These are phyloP conservation scores for Galerucella pusilla DNA, from an alignment of 2,888 invertebrate genomes.

Conservation along the genomic window DNA sequence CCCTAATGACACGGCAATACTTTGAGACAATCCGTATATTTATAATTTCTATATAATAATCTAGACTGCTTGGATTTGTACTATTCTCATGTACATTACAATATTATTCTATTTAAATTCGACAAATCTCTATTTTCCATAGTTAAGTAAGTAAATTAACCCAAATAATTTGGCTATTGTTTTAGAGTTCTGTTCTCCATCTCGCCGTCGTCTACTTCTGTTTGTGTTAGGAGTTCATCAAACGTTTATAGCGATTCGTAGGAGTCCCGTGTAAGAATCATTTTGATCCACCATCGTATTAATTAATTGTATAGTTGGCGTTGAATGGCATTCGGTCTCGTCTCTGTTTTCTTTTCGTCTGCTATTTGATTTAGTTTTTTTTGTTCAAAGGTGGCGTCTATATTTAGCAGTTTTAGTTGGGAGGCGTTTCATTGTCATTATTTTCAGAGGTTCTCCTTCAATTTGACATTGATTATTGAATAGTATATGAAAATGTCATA, in stretches of 20 bases:
- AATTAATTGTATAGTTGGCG: slow-evolving; percentile 27
- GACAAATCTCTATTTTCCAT: too few species aligned
- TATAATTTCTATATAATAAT: too few species aligned
- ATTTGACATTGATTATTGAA: too few species aligned
- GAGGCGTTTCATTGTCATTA: too few species aligned
- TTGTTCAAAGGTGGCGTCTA: slow-evolving; percentile 7
- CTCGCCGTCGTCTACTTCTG: background rate
- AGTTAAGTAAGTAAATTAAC: too few species aligned
- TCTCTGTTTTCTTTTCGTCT: slow-evolving; percentile 17
- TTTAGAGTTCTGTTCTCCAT: background rate
- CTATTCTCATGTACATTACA: too few species aligned
- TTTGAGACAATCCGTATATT: too few species aligned
- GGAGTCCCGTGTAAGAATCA: slow-evolving; percentile 9
- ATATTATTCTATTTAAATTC: too few species aligned
- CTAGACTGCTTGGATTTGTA: too few species aligned
- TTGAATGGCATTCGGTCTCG: slow-evolving; percentile 12
- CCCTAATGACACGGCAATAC: too few species aligned
- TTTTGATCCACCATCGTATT: slow-evolving; percentile 24
- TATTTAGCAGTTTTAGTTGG: background rate
- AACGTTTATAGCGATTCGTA: slow-evolving; percentile 9
- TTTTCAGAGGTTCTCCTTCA: too few species aligned
- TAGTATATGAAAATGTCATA: too few species aligned
- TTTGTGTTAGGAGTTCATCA: slow-evolving; percentile 1
- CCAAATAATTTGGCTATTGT: background rate
- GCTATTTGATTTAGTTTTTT: background rate